A percentile compares a stretch with the other conserved stretches of the same genome.
Conservation (phyloP, 2,888 invertebrate genomes). For the Lamellibrachia satsuma region DNA sequence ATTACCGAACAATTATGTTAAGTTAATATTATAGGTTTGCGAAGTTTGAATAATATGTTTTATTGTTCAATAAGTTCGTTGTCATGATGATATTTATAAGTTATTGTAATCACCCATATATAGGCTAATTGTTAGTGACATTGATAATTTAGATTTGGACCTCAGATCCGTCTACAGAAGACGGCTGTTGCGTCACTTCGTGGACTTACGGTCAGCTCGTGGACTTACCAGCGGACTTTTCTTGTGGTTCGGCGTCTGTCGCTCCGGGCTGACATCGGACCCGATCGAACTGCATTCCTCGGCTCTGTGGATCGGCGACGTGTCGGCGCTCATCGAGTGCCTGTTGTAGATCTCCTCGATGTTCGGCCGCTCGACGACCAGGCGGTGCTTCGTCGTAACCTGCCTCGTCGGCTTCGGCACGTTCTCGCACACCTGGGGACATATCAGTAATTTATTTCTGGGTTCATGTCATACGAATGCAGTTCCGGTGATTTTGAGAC, state of each 20-base stretch:
- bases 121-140: neutral
- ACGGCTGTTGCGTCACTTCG: neutral
- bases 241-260: conserved; percentile 13
- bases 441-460: neutral
- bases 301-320: neutral
- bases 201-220: neutral
- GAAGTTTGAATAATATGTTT: too few species aligned
- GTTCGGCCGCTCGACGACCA: neutral
- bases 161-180: neutral
- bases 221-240: neutral
- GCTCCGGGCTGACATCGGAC: neutral
- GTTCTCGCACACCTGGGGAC: neutral
- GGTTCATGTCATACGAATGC: neutral
- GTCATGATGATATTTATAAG: neutral
- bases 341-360: neutral
- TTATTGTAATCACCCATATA: neutral
- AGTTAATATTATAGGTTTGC: too few species aligned
- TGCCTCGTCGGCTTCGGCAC: neutral
- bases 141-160: neutral
- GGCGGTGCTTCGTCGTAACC: neutral
- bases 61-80: too few species aligned
- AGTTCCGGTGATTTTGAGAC: too few species aligned
- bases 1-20: too few species aligned
- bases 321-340: neutral
- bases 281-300: neutral